Evolutionary conservation across 2,888 invertebrate species (phyloP), one percentile per base, ranked within the genome.

Genomic region (Julus scanicus): DNA sequence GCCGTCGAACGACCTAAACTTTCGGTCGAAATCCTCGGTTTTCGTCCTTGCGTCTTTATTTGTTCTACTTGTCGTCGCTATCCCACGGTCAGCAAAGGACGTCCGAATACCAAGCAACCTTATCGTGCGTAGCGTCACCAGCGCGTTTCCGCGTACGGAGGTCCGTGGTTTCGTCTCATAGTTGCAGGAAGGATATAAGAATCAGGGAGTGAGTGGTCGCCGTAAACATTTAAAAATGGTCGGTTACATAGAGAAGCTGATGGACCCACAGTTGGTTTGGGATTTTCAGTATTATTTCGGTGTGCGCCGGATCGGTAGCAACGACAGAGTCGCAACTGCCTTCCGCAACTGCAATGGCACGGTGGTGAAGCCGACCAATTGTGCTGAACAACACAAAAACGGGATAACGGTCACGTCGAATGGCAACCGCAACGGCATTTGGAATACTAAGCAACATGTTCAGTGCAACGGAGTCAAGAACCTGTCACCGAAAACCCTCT

Each of bases 221-320:
- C 44, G 44, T 44, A 5, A 44, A 80, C 3, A 13, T 13, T 13
- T 1, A n/a, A 80, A 71, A 40, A 88, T 88, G 88, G 49, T 39
- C 49, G 84, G 13, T n/a, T 49, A 40, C 11, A 13, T 96, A 91
- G 94, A 95, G 91, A 94, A 95, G 91, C 94, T 97, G 88, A 95
- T 96, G 91, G 95, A 95, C 91, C 95, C 97, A 9, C 92, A 94
- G 89, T 92, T 96, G 90, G 97, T 97, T 40, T 94, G 96, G 39
- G 94, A 94, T 92, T 95, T 97, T 91, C 97, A 97, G 92, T 93
- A 94, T 90, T 95, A 94, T 92, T 97, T 97, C 92, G 97, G 97
- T 89, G 94, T 97, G 44, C 93, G 93, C 90, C 57, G 49, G n/a
- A 57, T 85, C 48, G 85, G 29, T 11, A n/a, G 20, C n/a, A 15